Conservation (phyloP, 2,113 vertebrate genomes). For the Porphyrio hochstetteri region DNA sequence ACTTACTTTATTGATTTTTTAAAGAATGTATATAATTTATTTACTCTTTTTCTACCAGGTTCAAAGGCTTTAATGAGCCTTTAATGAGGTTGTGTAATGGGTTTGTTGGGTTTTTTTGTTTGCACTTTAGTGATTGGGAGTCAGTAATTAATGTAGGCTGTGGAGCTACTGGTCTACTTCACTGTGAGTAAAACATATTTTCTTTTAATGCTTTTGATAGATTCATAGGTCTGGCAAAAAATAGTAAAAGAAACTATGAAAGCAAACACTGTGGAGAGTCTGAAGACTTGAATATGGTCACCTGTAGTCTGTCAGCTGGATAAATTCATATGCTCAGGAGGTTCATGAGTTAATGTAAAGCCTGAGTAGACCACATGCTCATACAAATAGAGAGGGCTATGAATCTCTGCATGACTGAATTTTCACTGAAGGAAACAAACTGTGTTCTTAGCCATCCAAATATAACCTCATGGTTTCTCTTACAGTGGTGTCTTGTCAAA, state of each 20-base stretch:
- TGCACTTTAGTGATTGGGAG: neutral
- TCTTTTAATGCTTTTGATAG: neutral
- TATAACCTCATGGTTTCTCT: neutral
- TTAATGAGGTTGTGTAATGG: neutral
- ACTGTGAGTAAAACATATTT: accelerated
- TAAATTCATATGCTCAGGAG: neutral
- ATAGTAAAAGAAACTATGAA: neutral
- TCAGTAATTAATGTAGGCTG: neutral
- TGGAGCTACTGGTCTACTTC: neutral
- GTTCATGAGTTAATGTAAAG: neutral
- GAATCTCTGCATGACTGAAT: neutral
- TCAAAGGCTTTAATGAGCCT: neutral
- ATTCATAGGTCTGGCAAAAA: neutral
- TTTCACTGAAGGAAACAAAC: neutral
- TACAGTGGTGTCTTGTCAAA: neutral
- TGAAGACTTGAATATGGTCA: neutral
- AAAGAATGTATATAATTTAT: neutral
- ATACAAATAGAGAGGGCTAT: neutral
- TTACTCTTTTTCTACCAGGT: neutral
- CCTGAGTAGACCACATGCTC: neutral
- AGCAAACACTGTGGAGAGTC: neutral
- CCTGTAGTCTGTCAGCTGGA: neutral
- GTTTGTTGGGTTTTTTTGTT: neutral
- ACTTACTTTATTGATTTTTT: neutral
- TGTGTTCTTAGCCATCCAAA: neutral